Evolutionary conservation across 2,113 vertebrate species (phyloP).

Genomic region (Oncorhynchus clarkii): DNA sequence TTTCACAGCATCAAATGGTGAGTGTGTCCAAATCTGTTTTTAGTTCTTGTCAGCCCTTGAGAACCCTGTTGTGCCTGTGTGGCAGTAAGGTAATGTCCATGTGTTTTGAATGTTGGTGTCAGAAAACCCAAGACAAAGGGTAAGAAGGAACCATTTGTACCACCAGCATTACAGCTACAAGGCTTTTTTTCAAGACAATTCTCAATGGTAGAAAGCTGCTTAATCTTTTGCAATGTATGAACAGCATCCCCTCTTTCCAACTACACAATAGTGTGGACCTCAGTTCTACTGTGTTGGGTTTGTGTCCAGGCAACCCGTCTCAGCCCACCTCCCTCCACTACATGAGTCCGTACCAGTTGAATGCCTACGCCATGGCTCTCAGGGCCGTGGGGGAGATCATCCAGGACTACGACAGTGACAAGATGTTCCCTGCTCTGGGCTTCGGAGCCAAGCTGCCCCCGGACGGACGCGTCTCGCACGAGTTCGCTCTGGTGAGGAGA

Average conservation of each 20-base stretch:
- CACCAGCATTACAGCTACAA: background rate
- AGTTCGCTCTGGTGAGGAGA: constrained; percentile 90
- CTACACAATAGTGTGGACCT: background rate
- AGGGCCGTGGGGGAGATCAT: constrained; percentile 95
- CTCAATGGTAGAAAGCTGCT: no score
- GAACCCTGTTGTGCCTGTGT: background rate
- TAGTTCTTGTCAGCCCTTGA: background rate
- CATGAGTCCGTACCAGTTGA: constrained; percentile 96
- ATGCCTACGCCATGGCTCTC: constrained; percentile 96
- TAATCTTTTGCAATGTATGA: background rate
- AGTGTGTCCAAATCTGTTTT: constrained; percentile 58
- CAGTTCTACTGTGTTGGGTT: background rate
- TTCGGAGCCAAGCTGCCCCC: constrained; percentile 96
- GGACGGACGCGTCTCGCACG: constrained; percentile 93
- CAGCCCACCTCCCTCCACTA: constrained; percentile 97
- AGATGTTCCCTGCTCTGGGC: constrained; percentile 96
- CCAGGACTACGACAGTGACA: constrained; percentile 97
- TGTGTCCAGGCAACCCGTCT: constrained; percentile 85
- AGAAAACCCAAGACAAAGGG: no score
- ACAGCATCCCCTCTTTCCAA: no score
- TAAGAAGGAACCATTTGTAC: background rate
- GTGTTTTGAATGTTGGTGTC: no score
- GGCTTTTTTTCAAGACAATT: background rate
- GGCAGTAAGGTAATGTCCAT: no score
- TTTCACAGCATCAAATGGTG: constrained; percentile 98